Evolutionary conservation across 2,113 vertebrate genomes (phyloP), one percentile per base, ranked within the genome.

Genomic region (Microtus pennsylvanicus): DNA sequence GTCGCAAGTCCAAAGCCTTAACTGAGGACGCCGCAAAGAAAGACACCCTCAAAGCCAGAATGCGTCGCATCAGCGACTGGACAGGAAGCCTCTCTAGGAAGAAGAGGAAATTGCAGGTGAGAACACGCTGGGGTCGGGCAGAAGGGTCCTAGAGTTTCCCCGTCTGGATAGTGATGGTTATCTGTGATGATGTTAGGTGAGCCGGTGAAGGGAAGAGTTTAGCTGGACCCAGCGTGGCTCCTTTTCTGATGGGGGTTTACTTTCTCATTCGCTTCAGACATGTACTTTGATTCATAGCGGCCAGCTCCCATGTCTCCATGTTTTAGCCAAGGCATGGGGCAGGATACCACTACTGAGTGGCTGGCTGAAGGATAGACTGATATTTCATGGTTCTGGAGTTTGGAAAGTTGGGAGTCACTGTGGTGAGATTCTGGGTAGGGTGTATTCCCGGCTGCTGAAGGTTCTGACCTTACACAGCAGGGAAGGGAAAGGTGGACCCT

Each of bases 41-140:
- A 92, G 99, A 98, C 90, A 99, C 99, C 0, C 98, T 99, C 90
- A 99, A 99, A 98, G 99, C 98, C 97, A 98, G 99, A 58, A 99
- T 99, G 97, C 98, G 99, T 10, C 99, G 99, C 70, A 98, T 99
- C 97, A 99, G 99, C 77, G 99, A 99, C 98, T 99, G 99, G 99
- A 99, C 99, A 0, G 99, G 99, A 67, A 99, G 99, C 98, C 98
- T 99, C 87, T 99, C 99, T 0, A 99, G 99, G 81, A 99, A 99
- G 98, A 99, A 99, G 63, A 99, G 99, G 97, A 99, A 99, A 95
- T 98, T 99, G 52, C 99, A 99, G 99, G 99, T 99, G 95, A 95
- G 98, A 52, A 0, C 5, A 4, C 1, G 5, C 5, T 28, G 4
- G 90, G 2, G 33, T 1, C 0, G 1, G 55, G 80, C 28, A 24